Evolutionary conservation across 2,888 invertebrate species (phyloP).

Genomic region (Monochamus alternatus): DNA sequence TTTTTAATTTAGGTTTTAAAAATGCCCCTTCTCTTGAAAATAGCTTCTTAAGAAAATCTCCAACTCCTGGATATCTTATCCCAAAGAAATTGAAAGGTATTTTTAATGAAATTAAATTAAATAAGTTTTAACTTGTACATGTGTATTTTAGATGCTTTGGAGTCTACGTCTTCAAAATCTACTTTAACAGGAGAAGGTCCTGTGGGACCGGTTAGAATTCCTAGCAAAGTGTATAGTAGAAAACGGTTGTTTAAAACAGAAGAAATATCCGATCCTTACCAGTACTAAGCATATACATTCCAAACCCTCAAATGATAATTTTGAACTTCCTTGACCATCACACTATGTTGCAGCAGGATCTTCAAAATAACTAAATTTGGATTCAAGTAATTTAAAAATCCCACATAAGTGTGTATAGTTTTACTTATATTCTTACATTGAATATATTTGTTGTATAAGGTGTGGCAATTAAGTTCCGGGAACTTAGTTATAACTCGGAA

Average conservation of each 20-base stretch:
- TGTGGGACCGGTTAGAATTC: not conserved
- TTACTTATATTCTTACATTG: too few relatives aligned
- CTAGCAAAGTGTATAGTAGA: constrained; percentile 20
- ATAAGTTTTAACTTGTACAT: not conserved
- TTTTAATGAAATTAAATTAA: too few relatives aligned
- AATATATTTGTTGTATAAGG: too few relatives aligned
- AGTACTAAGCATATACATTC: not conserved
- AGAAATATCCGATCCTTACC: not conserved
- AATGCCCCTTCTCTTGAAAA: too few relatives aligned
- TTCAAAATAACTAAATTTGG: not conserved
- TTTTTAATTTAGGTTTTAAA: too few relatives aligned
- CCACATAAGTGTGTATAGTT: constrained; percentile 15
- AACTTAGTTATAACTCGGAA: too few relatives aligned
- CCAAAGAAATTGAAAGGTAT: constrained; percentile 2
- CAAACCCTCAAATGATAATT: not conserved
- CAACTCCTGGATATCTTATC: not conserved
- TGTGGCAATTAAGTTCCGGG: too few relatives aligned
- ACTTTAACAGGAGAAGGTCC: constrained; percentile 14
- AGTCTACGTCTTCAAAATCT: not conserved
- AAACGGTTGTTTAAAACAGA: not conserved
- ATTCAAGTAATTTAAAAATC: not conserved
- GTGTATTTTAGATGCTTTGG: too few relatives aligned
- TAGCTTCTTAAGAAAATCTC: not conserved
- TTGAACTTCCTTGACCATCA: not conserved
- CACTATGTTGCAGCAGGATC: not conserved